A percentile compares a stretch with the other conserved stretches of the same genome.
Conservation (phyloP, 2,113 vertebrate species). For the Scytalopus superciliaris region DNA sequence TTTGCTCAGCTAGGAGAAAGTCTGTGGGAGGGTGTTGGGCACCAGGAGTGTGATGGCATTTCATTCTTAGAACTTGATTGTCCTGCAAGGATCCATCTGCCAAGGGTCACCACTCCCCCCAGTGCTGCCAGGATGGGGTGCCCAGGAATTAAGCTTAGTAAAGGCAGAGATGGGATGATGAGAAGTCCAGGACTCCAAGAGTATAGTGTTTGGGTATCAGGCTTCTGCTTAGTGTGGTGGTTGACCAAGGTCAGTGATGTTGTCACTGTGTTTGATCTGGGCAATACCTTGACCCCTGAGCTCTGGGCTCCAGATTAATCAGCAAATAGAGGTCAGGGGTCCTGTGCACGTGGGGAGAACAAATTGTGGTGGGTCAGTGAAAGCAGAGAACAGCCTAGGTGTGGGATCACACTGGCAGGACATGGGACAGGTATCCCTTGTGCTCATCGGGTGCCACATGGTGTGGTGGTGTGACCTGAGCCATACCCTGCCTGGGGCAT, state of each 20-base stretch:
- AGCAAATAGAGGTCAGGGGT: neutral
- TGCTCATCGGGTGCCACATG: fast-evolving
- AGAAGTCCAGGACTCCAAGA: neutral
- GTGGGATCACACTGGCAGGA: fast-evolving
- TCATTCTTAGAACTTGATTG: fast-evolving
- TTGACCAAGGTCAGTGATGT: neutral
- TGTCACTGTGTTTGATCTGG: fast-evolving
- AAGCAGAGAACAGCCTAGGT: fast-evolving
- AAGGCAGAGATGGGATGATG: fast-evolving
- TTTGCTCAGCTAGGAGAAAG: neutral
- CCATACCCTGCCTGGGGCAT: neutral
- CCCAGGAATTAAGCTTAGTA: fast-evolving
- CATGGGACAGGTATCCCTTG: fast-evolving
- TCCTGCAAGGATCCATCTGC: neutral
- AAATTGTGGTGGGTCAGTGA: fast-evolving
- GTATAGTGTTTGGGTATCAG: fast-evolving
- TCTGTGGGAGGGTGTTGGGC: fast-evolving
- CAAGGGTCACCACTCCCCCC: fast-evolving
- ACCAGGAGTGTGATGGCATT: fast-evolving
- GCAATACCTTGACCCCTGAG: neutral
- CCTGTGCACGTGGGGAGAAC: fast-evolving
- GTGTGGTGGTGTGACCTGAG: fast-evolving
- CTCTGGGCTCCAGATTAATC: neutral
- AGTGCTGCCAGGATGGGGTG: fast-evolving
- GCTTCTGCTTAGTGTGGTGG: fast-evolving